Base-by-base conservation (phyloP, 2,113 vertebrate species). In the Puntigrus tetrazona region DNA sequence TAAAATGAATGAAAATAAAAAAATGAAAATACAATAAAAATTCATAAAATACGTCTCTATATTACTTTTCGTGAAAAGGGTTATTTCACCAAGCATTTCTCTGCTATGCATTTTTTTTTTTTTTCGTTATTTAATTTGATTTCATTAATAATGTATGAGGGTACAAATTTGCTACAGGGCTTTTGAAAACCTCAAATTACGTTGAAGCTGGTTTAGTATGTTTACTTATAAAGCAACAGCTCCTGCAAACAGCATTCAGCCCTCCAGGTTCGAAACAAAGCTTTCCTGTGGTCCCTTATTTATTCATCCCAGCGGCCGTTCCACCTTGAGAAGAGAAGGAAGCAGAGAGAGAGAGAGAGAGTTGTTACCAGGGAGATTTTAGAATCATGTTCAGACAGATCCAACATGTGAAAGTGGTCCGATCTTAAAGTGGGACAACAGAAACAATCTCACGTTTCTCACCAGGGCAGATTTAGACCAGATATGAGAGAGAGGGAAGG, bases 341-440 rank as follows among this genome's bases (percentile, higher is more conserved):
- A 7, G 5, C 0, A 50, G 18, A 34, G 25, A 78, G 29, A 47
- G 14, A 29, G 45, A 31, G 47, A 78, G 34, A 78, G 31, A 50
- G 29, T 73, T 59, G 52, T 78, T 78, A 78, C 75, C 22, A 5
- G 75, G 75, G 29, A 78, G 52, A 78, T 59, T 52, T 59, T 3
- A 34, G 14, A 77, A 18, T 57, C 57, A 29, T 79, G 55, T 43
- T 61, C 29, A 79, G 77, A 63, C 55, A 43, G 77, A 79, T 63
- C 13, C 20, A 20, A 78, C 13, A 4, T 59, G 55, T 1, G 2
- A 29, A 43, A 43, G 3, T 3, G 1, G 22, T 78, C 34, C 3
- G 2, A 10, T 2, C n/a, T 61, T 78, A 61, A 63, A 78, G n/a
- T 78, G 77, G 77, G n/a, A 61, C 36, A 47, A 47, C 59, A 45